Conservation (phyloP, 2,113 vertebrate species). For the Tachysurus vachellii region DNA sequence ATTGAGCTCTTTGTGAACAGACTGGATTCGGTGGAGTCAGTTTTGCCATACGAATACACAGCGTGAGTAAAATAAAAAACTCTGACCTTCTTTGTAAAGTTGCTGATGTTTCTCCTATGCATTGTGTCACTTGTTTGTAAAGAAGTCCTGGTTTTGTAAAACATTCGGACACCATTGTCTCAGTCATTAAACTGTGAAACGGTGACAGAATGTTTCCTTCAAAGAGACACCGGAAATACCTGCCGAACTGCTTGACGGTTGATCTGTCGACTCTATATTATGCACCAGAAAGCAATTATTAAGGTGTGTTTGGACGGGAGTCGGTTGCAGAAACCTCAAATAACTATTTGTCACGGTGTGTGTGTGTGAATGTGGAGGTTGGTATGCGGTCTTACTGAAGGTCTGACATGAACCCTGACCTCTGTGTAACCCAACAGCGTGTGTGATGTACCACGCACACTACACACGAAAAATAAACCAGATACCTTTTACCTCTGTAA, state of each 20-base stretch:
- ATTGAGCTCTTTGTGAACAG: constrained; percentile 93
- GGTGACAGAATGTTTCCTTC: background rate
- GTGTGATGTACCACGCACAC: background rate
- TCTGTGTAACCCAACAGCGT: background rate
- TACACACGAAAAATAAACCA: background rate
- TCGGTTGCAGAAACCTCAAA: background rate
- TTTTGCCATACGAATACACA: constrained; percentile 92
- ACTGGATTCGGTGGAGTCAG: constrained; percentile 92
- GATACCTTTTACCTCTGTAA: background rate
- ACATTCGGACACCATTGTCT: background rate
- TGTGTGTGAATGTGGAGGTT: background rate
- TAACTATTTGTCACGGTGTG: too few relatives aligned
- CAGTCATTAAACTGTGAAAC: background rate
- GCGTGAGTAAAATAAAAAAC: constrained; percentile 77
- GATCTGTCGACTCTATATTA: background rate
- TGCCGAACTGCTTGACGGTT: background rate
- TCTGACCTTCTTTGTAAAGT: background rate
- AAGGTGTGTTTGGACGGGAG: background rate
- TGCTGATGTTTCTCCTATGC: background rate
- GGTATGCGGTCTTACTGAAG: background rate
- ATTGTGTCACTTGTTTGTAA: background rate
- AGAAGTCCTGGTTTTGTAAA: background rate
- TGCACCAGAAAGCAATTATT: background rate
- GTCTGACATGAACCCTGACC: background rate
- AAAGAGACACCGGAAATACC: too few relatives aligned